Evolutionary conservation across 1,140 invertebrate species (phyloP), one percentile per base, ranked within the genome.

Genomic region (Spodoptera frugiperda): DNA sequence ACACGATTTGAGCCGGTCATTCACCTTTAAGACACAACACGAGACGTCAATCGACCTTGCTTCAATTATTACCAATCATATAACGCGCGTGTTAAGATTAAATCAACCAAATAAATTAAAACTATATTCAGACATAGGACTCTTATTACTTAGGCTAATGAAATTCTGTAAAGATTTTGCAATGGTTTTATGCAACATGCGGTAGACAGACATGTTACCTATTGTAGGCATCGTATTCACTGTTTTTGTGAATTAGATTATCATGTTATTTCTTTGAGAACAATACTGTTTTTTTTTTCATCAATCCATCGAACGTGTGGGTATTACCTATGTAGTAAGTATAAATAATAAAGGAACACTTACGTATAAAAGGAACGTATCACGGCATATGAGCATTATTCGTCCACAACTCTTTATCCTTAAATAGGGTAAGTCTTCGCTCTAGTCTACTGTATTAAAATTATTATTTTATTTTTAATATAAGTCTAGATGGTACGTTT

Each of bases 351-450:
- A 53, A 53, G 51, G 51, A 53, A 39, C 17, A 53, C 51, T 15
- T 10, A 15, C 17, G 55, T 67, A 67, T 67, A 67, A 67, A 67
- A 67, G 63, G 19, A 49, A 1, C 19, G 44, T n/a, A 21, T 17
- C 30, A 19, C 21, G 25, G 46, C 63, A 48, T 39, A 0, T 15
- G 44, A 48, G 46, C 63, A 49, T 67, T 49, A 61, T 15, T 61
- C 17, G 53, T 11, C 54, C n/a, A 39, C 19, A 14, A 14, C 11
- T 49, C 44, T 19, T 14, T 17, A 14, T 21, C 49, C 46, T 21
- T 12, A 49, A 48, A 21, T 33, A 21, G 33, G 46, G 63, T 67
- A 19, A 67, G 44, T 67, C 44, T 6, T 12, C 46, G 17, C 54
- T 9, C n/a, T n/a, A n/a, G n/a, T n/a, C n/a, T 46, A 10, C 12